phyloP scores from a whole-genome alignment of 2,888 invertebrate species.

The Athripsodes cinereus region DNA sequence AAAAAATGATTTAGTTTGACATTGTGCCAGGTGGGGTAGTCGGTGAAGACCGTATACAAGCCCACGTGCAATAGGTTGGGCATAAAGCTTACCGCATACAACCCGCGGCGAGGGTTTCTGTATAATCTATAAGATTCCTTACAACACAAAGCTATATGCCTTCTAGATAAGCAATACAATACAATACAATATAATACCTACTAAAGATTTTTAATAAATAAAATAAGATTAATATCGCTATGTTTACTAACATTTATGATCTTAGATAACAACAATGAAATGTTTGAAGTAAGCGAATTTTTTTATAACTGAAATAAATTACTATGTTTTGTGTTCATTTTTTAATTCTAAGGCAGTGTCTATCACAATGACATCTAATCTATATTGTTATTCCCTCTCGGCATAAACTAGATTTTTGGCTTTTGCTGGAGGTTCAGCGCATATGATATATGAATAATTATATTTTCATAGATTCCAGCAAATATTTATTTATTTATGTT shows the following conservation, averaged over 20 bases:
- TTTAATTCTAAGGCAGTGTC: too few species aligned
- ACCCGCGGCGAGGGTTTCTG: background rate
- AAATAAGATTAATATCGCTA: background rate
- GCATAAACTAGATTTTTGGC: too few species aligned
- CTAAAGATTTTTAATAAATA: background rate
- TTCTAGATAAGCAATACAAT: background rate
- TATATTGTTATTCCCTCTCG: too few species aligned
- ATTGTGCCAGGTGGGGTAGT: conserved; percentile 6
- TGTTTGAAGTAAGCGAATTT: background rate
- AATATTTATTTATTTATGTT: too few species aligned
- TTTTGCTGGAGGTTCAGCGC: too few species aligned
- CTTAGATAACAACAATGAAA: background rate
- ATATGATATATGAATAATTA: too few species aligned
- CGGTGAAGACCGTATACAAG: background rate
- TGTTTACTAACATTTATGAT: conserved; percentile 1
- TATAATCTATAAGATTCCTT: background rate
- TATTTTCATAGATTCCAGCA: too few species aligned
- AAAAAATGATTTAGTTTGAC: too few species aligned
- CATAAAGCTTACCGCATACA: background rate
- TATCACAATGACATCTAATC: too few species aligned
- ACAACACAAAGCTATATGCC: too few species aligned
- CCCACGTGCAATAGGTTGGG: background rate
- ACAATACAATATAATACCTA: background rate
- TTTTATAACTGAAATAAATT: too few species aligned
- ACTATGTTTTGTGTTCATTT: too few species aligned